Conservation (phyloP, 2,888 invertebrate genomes). For the Thereva nobilitata region DNA sequence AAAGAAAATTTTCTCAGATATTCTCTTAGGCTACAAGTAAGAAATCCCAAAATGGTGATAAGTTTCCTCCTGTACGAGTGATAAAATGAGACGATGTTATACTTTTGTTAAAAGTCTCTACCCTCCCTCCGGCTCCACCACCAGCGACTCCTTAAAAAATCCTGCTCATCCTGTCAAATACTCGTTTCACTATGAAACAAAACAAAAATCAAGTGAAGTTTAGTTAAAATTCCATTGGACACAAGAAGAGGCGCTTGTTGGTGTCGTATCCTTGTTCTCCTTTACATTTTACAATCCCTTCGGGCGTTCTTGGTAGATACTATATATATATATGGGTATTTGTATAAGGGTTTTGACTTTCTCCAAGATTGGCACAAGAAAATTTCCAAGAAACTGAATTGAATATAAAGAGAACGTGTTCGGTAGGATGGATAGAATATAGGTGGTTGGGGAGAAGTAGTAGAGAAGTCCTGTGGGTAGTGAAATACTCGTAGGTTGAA, state of each 20-base stretch:
- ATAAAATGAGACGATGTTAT: constrained; percentile 37
- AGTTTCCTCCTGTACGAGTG: constrained; percentile 24
- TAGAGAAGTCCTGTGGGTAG: neutral
- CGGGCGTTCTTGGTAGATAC: constrained; percentile 29
- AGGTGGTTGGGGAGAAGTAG: neutral
- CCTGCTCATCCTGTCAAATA: too few species aligned
- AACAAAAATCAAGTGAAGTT: constrained; percentile 3
- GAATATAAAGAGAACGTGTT: too few species aligned
- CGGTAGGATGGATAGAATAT: too few species aligned
- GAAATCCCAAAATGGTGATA: constrained; percentile 33
- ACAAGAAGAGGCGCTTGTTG: constrained; percentile 27
- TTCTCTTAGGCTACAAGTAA: constrained; percentile 32
- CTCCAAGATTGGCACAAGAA: too few species aligned
- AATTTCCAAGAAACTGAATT: too few species aligned
- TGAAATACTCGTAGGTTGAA: too few species aligned
- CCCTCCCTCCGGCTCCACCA: too few species aligned
- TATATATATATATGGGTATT: too few species aligned
- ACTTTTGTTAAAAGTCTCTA: too few species aligned
- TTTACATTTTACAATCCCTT: constrained; percentile 38
- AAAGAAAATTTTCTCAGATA: constrained; percentile 16
- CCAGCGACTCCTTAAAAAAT: too few species aligned
- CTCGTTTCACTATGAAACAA: constrained; percentile 23
- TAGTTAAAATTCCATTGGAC: constrained; percentile 36
- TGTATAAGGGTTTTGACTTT: too few species aligned
- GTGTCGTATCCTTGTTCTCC: constrained; percentile 14